Conservation (phyloP, 1,140 invertebrate species). For the Drosophila takahashii region DNA sequence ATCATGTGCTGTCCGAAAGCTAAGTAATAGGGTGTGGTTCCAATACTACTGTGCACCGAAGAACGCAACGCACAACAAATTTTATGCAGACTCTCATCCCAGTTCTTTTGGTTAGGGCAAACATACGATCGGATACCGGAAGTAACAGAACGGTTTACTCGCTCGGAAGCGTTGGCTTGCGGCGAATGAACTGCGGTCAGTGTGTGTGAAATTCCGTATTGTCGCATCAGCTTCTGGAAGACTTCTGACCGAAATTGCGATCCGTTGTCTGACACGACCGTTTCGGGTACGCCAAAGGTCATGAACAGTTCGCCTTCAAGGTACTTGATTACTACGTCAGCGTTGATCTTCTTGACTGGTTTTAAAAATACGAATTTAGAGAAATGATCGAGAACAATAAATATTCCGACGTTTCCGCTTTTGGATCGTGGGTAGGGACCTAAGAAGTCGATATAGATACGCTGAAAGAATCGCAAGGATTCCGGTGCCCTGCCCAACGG, state of each 20-base stretch:
- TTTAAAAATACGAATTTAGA: neutral
- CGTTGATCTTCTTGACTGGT: neutral
- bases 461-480: neutral
- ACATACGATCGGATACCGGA: neutral
- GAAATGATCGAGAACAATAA: neutral
- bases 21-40: neutral
- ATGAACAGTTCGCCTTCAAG: too few species aligned
- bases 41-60: neutral
- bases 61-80: neutral
- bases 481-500: neutral
- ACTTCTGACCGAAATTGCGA: too few species aligned
- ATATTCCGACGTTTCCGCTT: neutral
- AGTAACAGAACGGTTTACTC: neutral
- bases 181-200: neutral
- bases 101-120: too few species aligned
- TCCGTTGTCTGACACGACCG: too few species aligned
- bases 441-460: neutral
- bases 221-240: too few species aligned
- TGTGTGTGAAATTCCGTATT: neutral
- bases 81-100: neutral
- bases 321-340: neutral
- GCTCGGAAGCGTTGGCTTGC: neutral
- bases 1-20: neutral
- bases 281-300: too few species aligned
- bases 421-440: neutral